phyloP scores from a whole-genome alignment of 2,113 vertebrate genomes.

The Ramphastos sulfuratus region DNA sequence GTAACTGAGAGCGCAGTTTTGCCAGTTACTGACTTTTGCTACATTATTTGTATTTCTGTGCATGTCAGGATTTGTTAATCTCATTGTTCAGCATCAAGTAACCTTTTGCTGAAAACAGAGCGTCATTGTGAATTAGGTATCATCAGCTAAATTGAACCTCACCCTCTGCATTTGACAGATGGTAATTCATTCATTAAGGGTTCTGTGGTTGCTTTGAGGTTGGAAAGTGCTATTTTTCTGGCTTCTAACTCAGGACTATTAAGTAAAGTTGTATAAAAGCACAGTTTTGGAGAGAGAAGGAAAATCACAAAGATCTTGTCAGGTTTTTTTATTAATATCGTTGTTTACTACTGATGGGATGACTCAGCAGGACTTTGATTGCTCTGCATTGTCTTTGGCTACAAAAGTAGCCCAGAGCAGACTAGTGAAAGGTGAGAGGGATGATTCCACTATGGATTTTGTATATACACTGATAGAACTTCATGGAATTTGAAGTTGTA shows the following conservation, averaged over 20 bases:
- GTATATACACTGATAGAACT: background rate
- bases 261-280: conserved; percentile 37
- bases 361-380: background rate
- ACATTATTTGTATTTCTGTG: conserved; percentile 60
- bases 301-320: background rate
- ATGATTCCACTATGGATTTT: background rate
- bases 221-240: conserved; percentile 67
- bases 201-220: conserved; percentile 68
- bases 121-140: conserved; percentile 62
- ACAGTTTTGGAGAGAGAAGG: background rate
- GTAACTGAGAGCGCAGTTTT: background rate
- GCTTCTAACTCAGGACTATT: conserved; percentile 35
- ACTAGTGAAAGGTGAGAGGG: background rate
- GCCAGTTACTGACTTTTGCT: conserved; percentile 49
- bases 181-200: conserved; percentile 65
- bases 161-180: conserved; percentile 61
- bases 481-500: background rate
- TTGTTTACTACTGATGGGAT: background rate
- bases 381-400: background rate
- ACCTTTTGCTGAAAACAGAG: conserved; percentile 58
- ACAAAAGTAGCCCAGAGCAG: background rate
- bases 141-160: conserved; percentile 61
- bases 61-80: conserved; percentile 63
- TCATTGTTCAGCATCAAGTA: conserved; percentile 48
- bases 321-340: background rate